A percentile compares a stretch with the other conserved stretches of the same genome.
Evolutionary conservation across 2,797 vertebrate genomes (phyloP).

Genomic region (Chrosomus eos): DNA sequence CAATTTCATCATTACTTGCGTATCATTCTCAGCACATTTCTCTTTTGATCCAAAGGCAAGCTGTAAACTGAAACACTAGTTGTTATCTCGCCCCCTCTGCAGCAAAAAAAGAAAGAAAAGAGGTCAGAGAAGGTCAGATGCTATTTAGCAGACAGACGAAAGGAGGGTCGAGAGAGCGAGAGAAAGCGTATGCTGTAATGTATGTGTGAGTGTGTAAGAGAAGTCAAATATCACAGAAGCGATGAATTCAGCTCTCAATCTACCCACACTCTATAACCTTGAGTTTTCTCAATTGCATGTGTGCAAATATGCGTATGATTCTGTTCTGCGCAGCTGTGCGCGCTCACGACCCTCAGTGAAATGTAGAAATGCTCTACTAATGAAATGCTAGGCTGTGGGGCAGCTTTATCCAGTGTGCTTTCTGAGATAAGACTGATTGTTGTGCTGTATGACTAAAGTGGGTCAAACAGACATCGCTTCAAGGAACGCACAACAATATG

Average conservation of each 20-base stretch:
- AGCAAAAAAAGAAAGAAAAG: constrained; percentile 14
- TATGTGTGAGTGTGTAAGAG: not conserved
- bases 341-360: constrained; percentile 2
- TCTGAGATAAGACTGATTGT: constrained; percentile 37
- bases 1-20: constrained; percentile 16
- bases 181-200: constrained; percentile 32
- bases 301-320: constrained; percentile 15
- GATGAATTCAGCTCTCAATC: not conserved
- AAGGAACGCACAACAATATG: constrained; percentile 24
- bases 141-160: constrained; percentile 33
- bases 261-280: constrained; percentile 26
- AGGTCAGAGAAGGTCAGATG: constrained; percentile 37
- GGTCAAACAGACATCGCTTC: constrained; percentile 37
- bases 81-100: constrained; percentile 9
- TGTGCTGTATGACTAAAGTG: constrained; percentile 31
- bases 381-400: constrained; percentile 24
- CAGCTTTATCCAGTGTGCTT: constrained; percentile 30
- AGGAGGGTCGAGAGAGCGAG: constrained; percentile 44
- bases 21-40: constrained; percentile 28
- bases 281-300: constrained; percentile 7
- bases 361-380: constrained; percentile 33
- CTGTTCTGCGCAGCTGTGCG: not conserved
- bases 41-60: constrained; percentile 26
- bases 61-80: constrained; percentile 18
- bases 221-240: constrained; percentile 19